Conservation (phyloP, 2,113 vertebrate genomes). For the Syngnathus typhle region DNA sequence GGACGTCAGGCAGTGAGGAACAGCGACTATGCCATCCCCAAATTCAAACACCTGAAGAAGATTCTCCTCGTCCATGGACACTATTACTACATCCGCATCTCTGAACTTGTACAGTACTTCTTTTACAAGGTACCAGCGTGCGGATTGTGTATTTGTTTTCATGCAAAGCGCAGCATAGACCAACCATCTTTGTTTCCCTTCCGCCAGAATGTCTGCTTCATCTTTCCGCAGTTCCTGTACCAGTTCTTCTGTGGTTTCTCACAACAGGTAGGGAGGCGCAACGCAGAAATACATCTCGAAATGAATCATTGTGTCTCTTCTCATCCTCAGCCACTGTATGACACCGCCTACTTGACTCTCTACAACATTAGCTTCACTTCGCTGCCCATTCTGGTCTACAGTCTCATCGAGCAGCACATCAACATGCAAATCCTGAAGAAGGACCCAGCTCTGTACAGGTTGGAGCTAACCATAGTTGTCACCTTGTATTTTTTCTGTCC, state of each 20-base stretch:
- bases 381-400: constrained; percentile 92
- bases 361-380: constrained; percentile 99
- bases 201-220: constrained; percentile 94
- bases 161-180: neutral
- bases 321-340: constrained; percentile 83
- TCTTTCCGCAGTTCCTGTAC: constrained; percentile 98
- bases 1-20: constrained; percentile 93
- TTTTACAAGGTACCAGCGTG: constrained; percentile 88
- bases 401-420: constrained; percentile 93
- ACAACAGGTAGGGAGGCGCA: constrained; percentile 79
- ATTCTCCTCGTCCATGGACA: constrained; percentile 96
- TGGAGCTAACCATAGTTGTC: neutral
- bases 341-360: constrained; percentile 93
- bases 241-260: constrained; percentile 99
- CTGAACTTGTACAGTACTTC: constrained; percentile 98
- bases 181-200: constrained; percentile 9
- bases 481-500: neutral
- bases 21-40: constrained; percentile 96
- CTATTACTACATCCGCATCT: constrained; percentile 92
- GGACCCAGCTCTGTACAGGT: constrained; percentile 89
- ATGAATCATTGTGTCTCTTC: neutral
- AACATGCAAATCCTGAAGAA: constrained; percentile 84
- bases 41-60: constrained; percentile 97
- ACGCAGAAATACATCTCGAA: neutral
- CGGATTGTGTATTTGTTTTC: neutral